These are phyloP conservation scores for Crotalus tigris DNA, from an alignment of 2,113 vertebrate genomes.

Conservation along the genomic window DNA sequence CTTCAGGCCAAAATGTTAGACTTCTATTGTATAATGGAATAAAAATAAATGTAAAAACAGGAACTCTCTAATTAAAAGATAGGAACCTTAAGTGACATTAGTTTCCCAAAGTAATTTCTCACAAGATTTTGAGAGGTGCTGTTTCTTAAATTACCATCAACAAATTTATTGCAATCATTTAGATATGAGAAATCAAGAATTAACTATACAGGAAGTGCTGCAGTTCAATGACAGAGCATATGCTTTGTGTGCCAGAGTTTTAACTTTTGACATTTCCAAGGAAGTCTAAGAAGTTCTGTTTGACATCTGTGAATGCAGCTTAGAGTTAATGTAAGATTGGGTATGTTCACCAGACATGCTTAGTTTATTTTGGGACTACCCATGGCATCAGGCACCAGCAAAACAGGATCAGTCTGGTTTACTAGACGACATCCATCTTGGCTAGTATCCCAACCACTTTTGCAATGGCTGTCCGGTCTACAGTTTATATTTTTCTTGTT, in stretches of 20 bases:
- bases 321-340: not conserved
- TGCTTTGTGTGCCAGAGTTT: not conserved
- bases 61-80: not conserved
- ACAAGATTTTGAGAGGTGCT: not conserved
- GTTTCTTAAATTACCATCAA: not conserved
- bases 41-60: not conserved
- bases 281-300: not conserved
- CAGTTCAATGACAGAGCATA: not conserved
- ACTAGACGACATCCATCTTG: not conserved
- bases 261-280: not conserved
- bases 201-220: not conserved
- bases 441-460: not conserved
- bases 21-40: not conserved
- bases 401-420: not conserved
- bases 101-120: not conserved
- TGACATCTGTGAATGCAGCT: not conserved
- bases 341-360: not conserved
- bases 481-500: not conserved
- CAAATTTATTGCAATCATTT: not conserved
- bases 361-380: not conserved
- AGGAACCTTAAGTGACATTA: not conserved
- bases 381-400: not conserved
- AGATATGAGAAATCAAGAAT: not conserved
- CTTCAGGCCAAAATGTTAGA: not conserved
- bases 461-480: not conserved